A percentile compares a stretch with the other conserved stretches of the same genome.
phyloP scores from a whole-genome alignment of 2,797 vertebrate species.

The Novumbra hubbsi region DNA sequence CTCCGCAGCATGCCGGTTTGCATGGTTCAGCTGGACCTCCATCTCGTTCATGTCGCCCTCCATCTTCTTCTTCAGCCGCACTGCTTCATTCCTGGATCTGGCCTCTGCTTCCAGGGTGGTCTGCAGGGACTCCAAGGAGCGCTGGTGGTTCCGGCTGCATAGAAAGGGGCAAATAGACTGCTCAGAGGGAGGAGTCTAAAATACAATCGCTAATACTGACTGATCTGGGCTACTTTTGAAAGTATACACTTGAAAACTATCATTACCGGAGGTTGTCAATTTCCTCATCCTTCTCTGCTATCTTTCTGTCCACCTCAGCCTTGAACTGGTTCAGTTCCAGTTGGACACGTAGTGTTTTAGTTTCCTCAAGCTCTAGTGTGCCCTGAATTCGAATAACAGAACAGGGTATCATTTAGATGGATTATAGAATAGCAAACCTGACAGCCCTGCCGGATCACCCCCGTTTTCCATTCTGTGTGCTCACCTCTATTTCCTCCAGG shows the following conservation, averaged over 20 bases:
- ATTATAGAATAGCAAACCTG: neutral
- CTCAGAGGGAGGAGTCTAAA: neutral
- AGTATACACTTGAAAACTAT: neutral
- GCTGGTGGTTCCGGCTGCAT: constrained; percentile 84
- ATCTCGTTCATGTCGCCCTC: constrained; percentile 90
- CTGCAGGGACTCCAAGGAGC: constrained; percentile 85
- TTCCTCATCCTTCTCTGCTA: constrained; percentile 88
- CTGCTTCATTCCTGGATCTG: constrained; percentile 82
- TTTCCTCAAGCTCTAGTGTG: constrained; percentile 90
- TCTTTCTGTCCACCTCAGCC: constrained; percentile 83
- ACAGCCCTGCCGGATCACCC: neutral
- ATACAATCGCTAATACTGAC: neutral
- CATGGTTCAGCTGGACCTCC: constrained; percentile 86
- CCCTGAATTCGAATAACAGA: constrained; percentile 69
- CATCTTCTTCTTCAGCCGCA: constrained; percentile 92
- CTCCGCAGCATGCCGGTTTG: constrained; percentile 81
- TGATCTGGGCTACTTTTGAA: neutral
- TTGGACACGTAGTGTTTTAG: constrained; percentile 85
- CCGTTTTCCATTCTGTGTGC: neutral
- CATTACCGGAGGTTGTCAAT: constrained; percentile 76
- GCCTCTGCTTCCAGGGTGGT: constrained; percentile 83
- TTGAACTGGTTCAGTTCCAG: constrained; percentile 88
- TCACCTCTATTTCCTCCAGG: constrained; percentile 91
- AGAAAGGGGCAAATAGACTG: neutral
- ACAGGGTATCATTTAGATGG: neutral